A percentile compares a stretch with the other conserved stretches of the same genome.
Evolutionary conservation across 2,797 vertebrate genomes (phyloP).

Genomic region (Halcyon smyrnensis): DNA sequence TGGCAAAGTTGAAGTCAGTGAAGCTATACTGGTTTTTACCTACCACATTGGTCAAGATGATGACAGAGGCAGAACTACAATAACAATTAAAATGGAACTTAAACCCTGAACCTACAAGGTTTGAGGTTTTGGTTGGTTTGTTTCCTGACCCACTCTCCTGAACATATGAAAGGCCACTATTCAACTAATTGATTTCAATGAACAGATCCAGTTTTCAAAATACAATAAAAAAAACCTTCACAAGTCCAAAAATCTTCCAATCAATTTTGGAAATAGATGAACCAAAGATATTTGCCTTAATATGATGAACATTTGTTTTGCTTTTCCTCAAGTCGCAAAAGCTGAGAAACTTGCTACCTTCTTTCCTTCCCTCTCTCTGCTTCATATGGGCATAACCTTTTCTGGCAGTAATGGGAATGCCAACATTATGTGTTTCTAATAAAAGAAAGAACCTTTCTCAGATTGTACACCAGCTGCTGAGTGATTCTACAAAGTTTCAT

Average conservation of each 20-base stretch:
- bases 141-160: rapidly evolving
- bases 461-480: slow-evolving; percentile 29
- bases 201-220: background rate
- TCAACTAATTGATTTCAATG: background rate
- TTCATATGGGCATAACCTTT: slow-evolving; percentile 22
- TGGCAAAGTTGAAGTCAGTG: background rate
- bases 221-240: background rate
- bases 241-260: background rate
- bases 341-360: background rate
- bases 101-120: background rate
- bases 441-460: slow-evolving; percentile 56
- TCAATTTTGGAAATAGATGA: background rate
- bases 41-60: background rate
- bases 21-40: background rate
- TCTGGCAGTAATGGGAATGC: background rate
- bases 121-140: background rate
- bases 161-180: background rate
- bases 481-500: slow-evolving; percentile 2
- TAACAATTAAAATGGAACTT: background rate
- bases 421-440: slow-evolving; percentile 41
- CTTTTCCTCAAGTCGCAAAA: background rate
- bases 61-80: background rate
- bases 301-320: background rate
- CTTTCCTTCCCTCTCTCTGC: background rate
- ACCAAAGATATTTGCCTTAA: background rate